Evolutionary conservation across 2,797 vertebrate genomes (phyloP), one percentile per base, ranked within the genome.

Genomic region (Arremon brunneinucha): DNA sequence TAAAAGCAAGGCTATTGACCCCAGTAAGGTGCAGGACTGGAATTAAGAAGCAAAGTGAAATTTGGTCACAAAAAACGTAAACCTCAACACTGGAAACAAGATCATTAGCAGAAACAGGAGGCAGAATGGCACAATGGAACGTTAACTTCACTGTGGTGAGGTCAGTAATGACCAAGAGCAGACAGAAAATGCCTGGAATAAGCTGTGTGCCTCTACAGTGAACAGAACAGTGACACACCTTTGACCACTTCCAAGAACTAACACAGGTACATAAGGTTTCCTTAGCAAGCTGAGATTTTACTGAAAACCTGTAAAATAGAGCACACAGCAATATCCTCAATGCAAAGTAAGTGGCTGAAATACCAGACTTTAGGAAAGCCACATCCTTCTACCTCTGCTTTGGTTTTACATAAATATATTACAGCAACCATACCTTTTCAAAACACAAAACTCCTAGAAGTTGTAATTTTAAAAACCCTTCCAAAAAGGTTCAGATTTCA

Each of bases 1-100:
- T 53, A 64, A 69, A 80, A 64, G 50, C 50, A 72, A 76, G 53
- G 44, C 24, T 8, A 37, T 2, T 68, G 34, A 53, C n/a, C 18
- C 30, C 70, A 77, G 43, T 7, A 35, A 37, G 47, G 44, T 30
- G 32, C 26, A 91, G 44, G 47, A 30, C 15, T 26, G 20, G 77
- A 69, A 69, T 35, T 23, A 34, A 50, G 35, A 53, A 35, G 8
- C 0, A 2, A 72, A 82, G 47, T 4, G 32, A 71, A 75, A 75
- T 55, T 9, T 28, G 23, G 43, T 24, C 24, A 46, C 1, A 8
- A 11, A 34, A 83, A 70, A 19, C 0, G 1, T 16, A 39, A 34
- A 28, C 32, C 26, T 9, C 2, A 0, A 47, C 0, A 1, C 7
- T 55, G 49, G 39, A 59, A 85, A 67, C 0, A 3, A 26, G 57